phyloP scores from a whole-genome alignment of 1,140 invertebrate genomes.

The Leptinotarsa undecemlineata region DNA sequence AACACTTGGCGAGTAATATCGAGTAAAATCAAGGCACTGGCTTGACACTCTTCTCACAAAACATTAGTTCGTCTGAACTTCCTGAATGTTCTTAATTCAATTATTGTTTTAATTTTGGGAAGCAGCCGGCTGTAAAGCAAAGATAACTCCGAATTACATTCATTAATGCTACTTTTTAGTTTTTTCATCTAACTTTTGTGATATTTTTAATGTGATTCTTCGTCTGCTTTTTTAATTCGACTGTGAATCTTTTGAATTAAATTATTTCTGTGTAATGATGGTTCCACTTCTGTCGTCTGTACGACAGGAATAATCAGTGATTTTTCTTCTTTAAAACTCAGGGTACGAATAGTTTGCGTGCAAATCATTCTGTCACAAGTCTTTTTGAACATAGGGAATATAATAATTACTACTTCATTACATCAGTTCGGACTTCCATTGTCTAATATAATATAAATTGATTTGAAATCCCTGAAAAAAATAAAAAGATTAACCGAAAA shows the following conservation, averaged over 20 bases:
- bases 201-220: constrained; percentile 15
- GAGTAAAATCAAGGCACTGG: background rate
- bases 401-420: too few species aligned
- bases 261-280: constrained; percentile 25
- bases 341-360: too few species aligned
- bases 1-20: too few species aligned
- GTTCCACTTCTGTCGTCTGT: constrained; percentile 8
- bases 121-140: constrained; percentile 43
- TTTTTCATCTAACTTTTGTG: constrained; percentile 7
- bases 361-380: too few species aligned
- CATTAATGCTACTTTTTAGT: constrained; percentile 20
- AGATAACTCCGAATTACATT: constrained; percentile 45
- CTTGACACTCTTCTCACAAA: background rate
- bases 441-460: too few species aligned
- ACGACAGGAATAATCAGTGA: background rate
- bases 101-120: constrained; percentile 49
- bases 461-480: too few species aligned
- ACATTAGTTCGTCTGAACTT: background rate
- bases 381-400: too few species aligned
- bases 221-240: background rate
- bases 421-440: too few species aligned
- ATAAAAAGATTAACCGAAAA: too few species aligned
- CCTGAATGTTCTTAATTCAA: constrained; percentile 30
- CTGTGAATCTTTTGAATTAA: constrained; percentile 12
- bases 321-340: constrained; percentile 1